phyloP scores from a whole-genome alignment of 2,797 vertebrate species.

The Cyclopterus lumpus region DNA sequence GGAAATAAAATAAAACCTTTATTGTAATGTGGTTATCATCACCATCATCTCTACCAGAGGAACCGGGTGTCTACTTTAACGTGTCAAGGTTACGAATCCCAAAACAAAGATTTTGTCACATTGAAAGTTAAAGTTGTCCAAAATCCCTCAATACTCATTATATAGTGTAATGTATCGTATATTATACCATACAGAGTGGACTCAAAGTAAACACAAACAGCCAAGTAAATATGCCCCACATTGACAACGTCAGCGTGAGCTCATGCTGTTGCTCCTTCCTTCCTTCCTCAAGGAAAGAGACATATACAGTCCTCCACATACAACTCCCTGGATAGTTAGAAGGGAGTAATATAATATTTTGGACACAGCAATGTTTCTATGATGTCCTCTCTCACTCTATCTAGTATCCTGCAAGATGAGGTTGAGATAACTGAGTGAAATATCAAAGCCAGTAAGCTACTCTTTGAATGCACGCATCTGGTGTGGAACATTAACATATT shows the following conservation, averaged over 20 bases:
- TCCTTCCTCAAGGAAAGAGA: too few relatives aligned
- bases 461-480: conserved; percentile 26
- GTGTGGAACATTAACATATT: conserved; percentile 56
- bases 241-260: too few relatives aligned
- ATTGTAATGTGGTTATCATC: neutral
- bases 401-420: neutral
- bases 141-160: too few relatives aligned
- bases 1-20: neutral
- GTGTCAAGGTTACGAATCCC: conserved; percentile 3
- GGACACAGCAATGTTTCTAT: neutral
- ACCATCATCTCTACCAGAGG: neutral
- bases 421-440: conserved; percentile 14
- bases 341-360: neutral
- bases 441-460: conserved; percentile 28
- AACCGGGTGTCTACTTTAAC: neutral
- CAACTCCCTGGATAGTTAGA: neutral
- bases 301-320: neutral
- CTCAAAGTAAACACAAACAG: too few relatives aligned
- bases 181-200: too few relatives aligned
- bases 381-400: neutral
- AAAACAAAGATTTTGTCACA: conserved; percentile 1
- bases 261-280: too few relatives aligned
- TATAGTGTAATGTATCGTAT: too few relatives aligned
- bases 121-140: conserved; percentile 1
- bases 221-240: too few relatives aligned